Base-by-base conservation (phyloP, 1,140 invertebrate genomes). In the Dufourea novaeangliae region DNA sequence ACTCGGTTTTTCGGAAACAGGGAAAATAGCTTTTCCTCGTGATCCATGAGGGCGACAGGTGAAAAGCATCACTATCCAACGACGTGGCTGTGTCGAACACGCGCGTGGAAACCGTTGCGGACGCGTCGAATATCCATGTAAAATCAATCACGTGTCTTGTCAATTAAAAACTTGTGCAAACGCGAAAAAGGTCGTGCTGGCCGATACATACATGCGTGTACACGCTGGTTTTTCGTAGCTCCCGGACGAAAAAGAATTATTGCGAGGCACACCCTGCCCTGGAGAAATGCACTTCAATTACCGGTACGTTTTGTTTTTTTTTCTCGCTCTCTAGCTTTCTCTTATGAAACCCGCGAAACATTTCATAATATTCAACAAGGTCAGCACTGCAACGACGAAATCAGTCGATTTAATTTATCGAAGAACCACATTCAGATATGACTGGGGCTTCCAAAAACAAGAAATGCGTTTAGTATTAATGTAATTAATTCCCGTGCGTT, bases 91-190 rank as follows among this genome's bases (percentile, higher is more conserved):
- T n/a, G n/a, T n/a, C n/a, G n/a, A n/a, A n/a, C n/a, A n/a, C n/a
- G n/a, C 41, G 25, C n/a, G 11, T 10, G 3, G 10, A 56, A 74
- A 57, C 32, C 8, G 41, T 10, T 11, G 27, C 25, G 41, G 50
- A 34, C 34, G 17, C 29, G 52, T 68, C 50, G 56, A 50, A 70
- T 70, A 46, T 50, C 29, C 29, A n/a, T 17, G 66, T 68, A 37
- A 62, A 77, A 12, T 39, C 74, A 69, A 77, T 77, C 59, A 70
- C 39, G 8, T 12, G 34, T 39, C 52, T 56, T 57, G 72, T 77
- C 74, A 61, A 70, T 69, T 77, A 70, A 77, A 61, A 76, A 46
- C 5, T 46, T 32, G 32, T 7, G 20, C 39, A 34, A 14, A 32
- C 34, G 50, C 29, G 39, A 20, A 52, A 62, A 71, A 50, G 25